phyloP scores from a whole-genome alignment of 1,140 invertebrate genomes.

The Drosophila eugracilis region DNA sequence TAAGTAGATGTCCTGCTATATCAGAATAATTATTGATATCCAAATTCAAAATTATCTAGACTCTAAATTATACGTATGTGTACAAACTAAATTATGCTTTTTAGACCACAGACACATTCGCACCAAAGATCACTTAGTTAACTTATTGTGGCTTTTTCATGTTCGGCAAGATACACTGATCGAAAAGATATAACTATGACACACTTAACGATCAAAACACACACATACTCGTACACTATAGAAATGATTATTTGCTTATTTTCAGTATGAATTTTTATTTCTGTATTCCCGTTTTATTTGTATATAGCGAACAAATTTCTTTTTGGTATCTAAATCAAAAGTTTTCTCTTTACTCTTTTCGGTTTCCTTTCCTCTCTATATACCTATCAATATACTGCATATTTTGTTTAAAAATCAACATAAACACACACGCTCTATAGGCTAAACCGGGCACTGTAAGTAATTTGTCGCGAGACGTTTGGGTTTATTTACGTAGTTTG shows the following conservation, averaged over 20 bases:
- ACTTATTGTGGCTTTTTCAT: constrained; percentile 41
- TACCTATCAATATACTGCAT: constrained; percentile 58
- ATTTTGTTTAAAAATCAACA: constrained; percentile 61
- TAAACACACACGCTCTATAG: constrained; percentile 85
- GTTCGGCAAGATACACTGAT: constrained; percentile 42
- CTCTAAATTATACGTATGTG: constrained; percentile 49
- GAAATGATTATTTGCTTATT: constrained; percentile 30
- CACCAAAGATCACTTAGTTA: constrained; percentile 42
- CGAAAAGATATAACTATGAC: constrained; percentile 33
- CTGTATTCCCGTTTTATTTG: constrained; percentile 49
- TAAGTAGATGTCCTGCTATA: constrained; percentile 72
- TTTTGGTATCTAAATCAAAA: constrained; percentile 76
- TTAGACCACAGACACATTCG: constrained; percentile 48
- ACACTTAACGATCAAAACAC: constrained; percentile 34
- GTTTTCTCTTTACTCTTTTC: constrained; percentile 80
- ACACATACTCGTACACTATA: constrained; percentile 43
- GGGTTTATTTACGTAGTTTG: constrained; percentile 65
- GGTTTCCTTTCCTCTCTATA: constrained; percentile 69
- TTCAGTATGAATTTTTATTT: constrained; percentile 43
- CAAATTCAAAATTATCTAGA: constrained; percentile 46
- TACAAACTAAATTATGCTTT: constrained; percentile 60
- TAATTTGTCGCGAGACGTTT: constrained; percentile 85
- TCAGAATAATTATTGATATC: constrained; percentile 28
- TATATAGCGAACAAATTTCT: constrained; percentile 55
- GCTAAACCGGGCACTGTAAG: constrained; percentile 91